Conservation (phyloP, 2,113 vertebrate genomes). For the Oryzias javanicus region DNA sequence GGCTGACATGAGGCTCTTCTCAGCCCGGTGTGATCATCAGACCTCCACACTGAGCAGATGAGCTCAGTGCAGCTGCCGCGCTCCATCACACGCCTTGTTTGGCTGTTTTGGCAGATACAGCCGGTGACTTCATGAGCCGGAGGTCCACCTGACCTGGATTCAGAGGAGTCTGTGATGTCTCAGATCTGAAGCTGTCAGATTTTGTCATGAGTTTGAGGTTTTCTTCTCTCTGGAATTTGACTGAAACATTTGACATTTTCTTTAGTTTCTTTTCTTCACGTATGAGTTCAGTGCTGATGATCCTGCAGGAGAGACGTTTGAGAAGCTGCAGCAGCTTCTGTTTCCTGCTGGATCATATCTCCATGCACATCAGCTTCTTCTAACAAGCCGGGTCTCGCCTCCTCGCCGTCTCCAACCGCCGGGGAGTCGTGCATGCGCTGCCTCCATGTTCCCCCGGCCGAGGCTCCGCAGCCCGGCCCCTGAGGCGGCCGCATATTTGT, state of each 20-base stretch:
- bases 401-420: background rate
- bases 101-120: slow-evolving; percentile 31
- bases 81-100: slow-evolving; percentile 42
- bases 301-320: too few relatives aligned
- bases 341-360: too few relatives aligned
- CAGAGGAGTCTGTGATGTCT: slow-evolving; percentile 1
- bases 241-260: too few relatives aligned
- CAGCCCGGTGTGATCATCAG: slow-evolving; percentile 54
- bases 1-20: slow-evolving; percentile 63
- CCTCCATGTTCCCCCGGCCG: slow-evolving; percentile 41
- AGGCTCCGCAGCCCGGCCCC: slow-evolving; percentile 67
- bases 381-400: background rate
- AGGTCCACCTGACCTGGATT: slow-evolving; percentile 10
- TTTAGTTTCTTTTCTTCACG: too few relatives aligned
- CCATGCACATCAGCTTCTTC: background rate
- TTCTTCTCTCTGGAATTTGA: too few relatives aligned
- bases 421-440: slow-evolving; percentile 8
- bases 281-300: too few relatives aligned
- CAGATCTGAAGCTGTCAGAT: background rate
- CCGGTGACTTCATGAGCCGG: slow-evolving; percentile 33
- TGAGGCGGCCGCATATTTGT: slow-evolving; percentile 84
- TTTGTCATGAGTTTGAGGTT: background rate
- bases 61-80: slow-evolving; percentile 65
- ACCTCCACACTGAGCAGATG: slow-evolving; percentile 59
- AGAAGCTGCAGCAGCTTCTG: too few relatives aligned